phyloP scores from a whole-genome alignment of 2,797 vertebrate species.

The Falco rusticolus region DNA sequence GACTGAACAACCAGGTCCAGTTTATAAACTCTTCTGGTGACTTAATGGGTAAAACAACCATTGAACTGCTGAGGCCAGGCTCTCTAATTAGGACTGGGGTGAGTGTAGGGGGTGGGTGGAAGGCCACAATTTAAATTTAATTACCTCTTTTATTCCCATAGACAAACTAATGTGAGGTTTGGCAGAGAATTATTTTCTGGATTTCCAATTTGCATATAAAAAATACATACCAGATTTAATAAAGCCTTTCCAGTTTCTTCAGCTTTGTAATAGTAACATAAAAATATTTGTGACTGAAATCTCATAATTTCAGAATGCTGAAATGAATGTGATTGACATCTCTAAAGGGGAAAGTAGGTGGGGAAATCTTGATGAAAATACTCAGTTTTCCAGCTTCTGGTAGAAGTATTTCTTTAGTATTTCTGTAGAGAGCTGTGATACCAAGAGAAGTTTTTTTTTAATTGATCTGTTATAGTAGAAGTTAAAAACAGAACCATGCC shows the following conservation, averaged over 20 bases:
- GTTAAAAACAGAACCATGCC: background rate
- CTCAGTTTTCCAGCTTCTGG: background rate
- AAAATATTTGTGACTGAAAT: background rate
- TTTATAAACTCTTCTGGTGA: constrained; percentile 1
- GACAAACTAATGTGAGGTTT: background rate
- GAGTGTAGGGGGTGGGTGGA: background rate
- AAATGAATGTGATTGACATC: background rate
- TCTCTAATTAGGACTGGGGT: background rate
- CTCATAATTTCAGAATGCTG: background rate
- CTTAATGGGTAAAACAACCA: background rate
- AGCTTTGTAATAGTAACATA: background rate
- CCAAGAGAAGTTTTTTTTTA: background rate
- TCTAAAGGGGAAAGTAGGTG: background rate
- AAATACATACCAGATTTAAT: background rate
- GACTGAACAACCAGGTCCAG: background rate
- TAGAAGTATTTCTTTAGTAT: background rate
- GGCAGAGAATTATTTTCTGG: background rate
- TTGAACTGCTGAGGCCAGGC: background rate
- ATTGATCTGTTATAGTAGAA: background rate
- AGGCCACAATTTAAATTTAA: constrained; percentile 24
- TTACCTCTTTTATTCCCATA: background rate
- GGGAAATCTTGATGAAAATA: background rate
- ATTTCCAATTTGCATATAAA: background rate
- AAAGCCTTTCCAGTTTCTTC: background rate
- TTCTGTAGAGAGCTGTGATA: background rate